Evolutionary conservation across 2,888 invertebrate genomes (phyloP), one percentile per base, ranked within the genome.

Genomic region (Callyntrura sp.): DNA sequence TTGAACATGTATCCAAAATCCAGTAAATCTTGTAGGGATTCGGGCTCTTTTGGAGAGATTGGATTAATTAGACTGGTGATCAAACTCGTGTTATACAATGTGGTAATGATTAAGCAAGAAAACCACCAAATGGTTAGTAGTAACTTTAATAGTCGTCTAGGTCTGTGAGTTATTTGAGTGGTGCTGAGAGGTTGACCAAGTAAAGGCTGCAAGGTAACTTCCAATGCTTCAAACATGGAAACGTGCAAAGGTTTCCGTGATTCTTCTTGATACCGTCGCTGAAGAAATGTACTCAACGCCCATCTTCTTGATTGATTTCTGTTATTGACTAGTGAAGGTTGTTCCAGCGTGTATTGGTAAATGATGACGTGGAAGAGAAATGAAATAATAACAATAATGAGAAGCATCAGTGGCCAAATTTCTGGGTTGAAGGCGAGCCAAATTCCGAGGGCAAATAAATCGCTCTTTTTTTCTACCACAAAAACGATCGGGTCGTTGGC

Each of bases 41-140:
- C 91, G 1, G 91, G 90, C 45, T 91, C 90, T 48, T 84, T 89
- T n/a, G 91, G 89, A 11, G 90, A 88, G 9, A 92, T 91, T 11
- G 91, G 92, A 43, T 92, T 92, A 28, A 92, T 92, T 12, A 92
- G 55, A 51, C 91, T 91, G 2, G 92, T 91, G 23, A 92, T 92
- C 9, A 92, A 86, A 55, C 91, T 91, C 0, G 92, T 92, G 45
- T 91, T 92, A 76, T 92, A 92, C n/a, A 92, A 78, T 3, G 92
- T 92, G 3, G 92, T 91, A 25, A 92, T 92, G n/a, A 92, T 91
- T 17, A 92, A 82, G 51, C 91, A 92, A 4, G 92, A 88, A 70
- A 92, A 92, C 92, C 92, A 92, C 92, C 92, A 92, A 62, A 92
- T 73, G 3, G 68, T 57, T 14, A 92, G 55, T 11, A 92, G 76